Percentiles rank a stretch among this genome's conserved stretches.
These are phyloP conservation scores for Macrosoma leucophasiata DNA, from an alignment of 2,888 invertebrate species.

Conservation along the genomic window DNA sequence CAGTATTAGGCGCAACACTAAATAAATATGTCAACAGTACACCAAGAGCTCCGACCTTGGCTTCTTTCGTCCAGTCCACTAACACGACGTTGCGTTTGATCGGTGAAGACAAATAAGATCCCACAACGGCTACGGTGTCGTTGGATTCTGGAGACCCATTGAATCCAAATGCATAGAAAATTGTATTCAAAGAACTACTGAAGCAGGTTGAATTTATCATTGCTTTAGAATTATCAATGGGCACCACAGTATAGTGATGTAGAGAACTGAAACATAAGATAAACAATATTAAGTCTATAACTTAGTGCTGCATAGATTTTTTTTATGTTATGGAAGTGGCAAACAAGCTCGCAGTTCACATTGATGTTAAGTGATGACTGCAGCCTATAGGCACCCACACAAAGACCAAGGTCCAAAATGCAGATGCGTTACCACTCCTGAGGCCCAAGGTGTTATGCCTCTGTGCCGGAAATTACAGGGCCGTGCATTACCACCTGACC, in stretches of 20 bases:
- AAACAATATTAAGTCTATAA: conserved; percentile 3
- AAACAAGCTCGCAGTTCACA: too few relatives aligned
- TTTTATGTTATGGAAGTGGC: too few relatives aligned
- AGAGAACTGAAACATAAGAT: conserved; percentile 38
- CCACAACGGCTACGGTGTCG: conserved; percentile 54
- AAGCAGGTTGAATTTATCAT: conserved; percentile 41
- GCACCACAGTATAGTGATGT: conserved; percentile 36
- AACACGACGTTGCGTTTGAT: conserved; percentile 58
- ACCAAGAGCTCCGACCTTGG: conserved; percentile 48
- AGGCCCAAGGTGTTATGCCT: too few relatives aligned
- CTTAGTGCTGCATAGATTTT: conserved; percentile 7
- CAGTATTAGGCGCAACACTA: conserved; percentile 57
- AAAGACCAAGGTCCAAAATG: too few relatives aligned
- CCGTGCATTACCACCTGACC: too few relatives aligned
- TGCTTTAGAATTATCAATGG: conserved; percentile 36
- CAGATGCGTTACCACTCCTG: too few relatives aligned
- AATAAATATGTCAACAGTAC: conserved; percentile 51
- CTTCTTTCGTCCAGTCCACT: conserved; percentile 64
- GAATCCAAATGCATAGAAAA: conserved; percentile 64
- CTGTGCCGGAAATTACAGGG: too few relatives aligned
- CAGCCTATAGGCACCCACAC: too few relatives aligned
- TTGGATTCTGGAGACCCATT: conserved; percentile 48
- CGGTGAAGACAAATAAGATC: conserved; percentile 48
- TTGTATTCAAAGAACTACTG: conserved; percentile 42
- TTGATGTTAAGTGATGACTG: too few relatives aligned